Base-by-base conservation (phyloP, 2,113 vertebrate species). In the Sylvicapra grimmia region DNA sequence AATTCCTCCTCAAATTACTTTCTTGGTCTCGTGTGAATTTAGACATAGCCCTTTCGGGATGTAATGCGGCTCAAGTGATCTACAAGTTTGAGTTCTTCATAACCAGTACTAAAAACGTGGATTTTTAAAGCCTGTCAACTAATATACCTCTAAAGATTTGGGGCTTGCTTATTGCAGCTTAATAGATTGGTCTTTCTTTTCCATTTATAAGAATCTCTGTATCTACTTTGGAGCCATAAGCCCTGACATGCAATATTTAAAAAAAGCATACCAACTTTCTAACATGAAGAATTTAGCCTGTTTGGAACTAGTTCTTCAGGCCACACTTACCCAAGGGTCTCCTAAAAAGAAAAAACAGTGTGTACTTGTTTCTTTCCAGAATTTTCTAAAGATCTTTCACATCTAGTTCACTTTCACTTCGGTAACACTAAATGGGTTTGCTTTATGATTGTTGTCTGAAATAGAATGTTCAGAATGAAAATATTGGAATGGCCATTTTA, bases 391-490 rank as follows among this genome's bases (percentile, higher is more conserved):
- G 33, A 49, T 47, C 47, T 72, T 79, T 80, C 23, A 40, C 12
- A 53, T 79, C 27, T 79, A 51, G 49, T 85, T 88, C 23, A 85
- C 56, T 96, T 96, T 88, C 16, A 86, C 90, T 92, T 96, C 58
- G 18, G 47, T 63, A 15, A 72, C 23, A 86, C 4, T 44, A 94
- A 65, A 27, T 96, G 61, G 7, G 5, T 95, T 75, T 95, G 15
- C 79, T 27, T 92, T 95, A 53, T 86, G 23, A 88, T 89, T 89
- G n/a, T 65, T 96, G 25, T 79, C 54, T 75, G 68, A 95, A 87
- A 86, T 72, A 77, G n/a, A 86, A 88, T 90, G 21, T 95, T 94
- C 68, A 91, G 47, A 40, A 68, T 61, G 49, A 97, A 92, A 68
- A 47, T 51, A 88, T 47, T 31, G 59, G 40, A 56, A 86, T 90